Conservation (phyloP, 1,140 invertebrate genomes). For the Ectropis grisescens region DNA sequence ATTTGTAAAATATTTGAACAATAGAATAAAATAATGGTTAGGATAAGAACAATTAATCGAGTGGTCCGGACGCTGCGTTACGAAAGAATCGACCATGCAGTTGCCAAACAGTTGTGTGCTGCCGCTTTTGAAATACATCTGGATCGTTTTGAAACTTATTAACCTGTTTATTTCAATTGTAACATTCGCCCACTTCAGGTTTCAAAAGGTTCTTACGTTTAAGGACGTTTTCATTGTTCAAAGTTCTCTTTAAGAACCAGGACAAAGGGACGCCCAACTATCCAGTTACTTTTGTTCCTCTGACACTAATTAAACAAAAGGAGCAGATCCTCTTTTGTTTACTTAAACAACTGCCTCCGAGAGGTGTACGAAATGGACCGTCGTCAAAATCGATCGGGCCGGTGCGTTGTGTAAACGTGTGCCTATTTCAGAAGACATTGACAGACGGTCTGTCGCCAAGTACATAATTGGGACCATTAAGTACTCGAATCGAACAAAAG, state of each 20-base stretch:
- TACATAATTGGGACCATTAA: too few species aligned
- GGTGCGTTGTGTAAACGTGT: too few species aligned
- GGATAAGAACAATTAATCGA: slow-evolving; percentile 65
- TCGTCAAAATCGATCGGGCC: too few species aligned
- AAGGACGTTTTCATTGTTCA: slow-evolving; percentile 44
- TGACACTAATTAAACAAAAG: slow-evolving; percentile 59
- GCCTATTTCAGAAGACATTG: slow-evolving; percentile 12
- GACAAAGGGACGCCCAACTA: slow-evolving; percentile 53
- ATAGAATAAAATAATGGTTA: slow-evolving; percentile 1
- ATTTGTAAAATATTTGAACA: too few species aligned
- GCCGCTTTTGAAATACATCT: slow-evolving; percentile 67
- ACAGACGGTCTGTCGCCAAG: slow-evolving; percentile 37
- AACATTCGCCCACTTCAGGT: slow-evolving; percentile 40
- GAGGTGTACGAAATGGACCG: slow-evolving; percentile 38
- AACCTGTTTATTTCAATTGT: slow-evolving; percentile 66
- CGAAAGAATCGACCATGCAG: slow-evolving; percentile 52
- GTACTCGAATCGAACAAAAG: too few species aligned
- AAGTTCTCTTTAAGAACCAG: slow-evolving; percentile 24
- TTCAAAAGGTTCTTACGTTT: slow-evolving; percentile 45
- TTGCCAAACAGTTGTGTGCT: slow-evolving; percentile 64
- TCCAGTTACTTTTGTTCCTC: slow-evolving; percentile 60
- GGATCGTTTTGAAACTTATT: slow-evolving; percentile 69
- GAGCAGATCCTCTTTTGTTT: slow-evolving; percentile 30
- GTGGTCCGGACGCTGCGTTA: slow-evolving; percentile 64
- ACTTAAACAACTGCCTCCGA: slow-evolving; percentile 28